Base-by-base conservation (phyloP, 2,888 invertebrate genomes). In the Aelia acuminata region DNA sequence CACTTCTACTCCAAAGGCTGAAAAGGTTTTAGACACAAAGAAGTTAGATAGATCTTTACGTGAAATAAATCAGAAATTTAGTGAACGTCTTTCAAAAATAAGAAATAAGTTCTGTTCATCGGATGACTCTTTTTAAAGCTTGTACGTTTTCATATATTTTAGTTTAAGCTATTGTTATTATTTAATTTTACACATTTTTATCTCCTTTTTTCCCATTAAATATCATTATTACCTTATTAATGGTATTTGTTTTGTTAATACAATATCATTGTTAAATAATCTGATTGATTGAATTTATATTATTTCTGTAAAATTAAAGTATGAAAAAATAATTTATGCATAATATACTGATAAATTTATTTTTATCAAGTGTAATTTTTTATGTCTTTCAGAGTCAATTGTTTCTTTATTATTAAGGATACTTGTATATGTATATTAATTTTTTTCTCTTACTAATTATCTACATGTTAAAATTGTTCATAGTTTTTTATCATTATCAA, bases 41-140 rank as follows among this genome's bases (percentile, higher is more conserved):
- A 87, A 87, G 48, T 11, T 87, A 39, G 87, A 87, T 48, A 70
- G 22, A 47, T 70, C 63, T 20, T 63, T 87, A 43, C 47, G 26
- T 18, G 63, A 13, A 26, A 3, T 87, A 26, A 87, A 43, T 70
- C 13, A 70, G 53, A 43, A 87, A 70, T 87, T 87, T n/a, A 47
- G 57, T 31, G 39, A 87, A 26, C 57, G 63, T 26, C 87, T 87
- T n/a, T 10, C 26, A 48, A 87, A 87, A 43, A 87, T 87, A 10
- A 87, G 26, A 43, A 39, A 70, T 39, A 87, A 87, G 20, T 87
- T 63, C 48, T 87, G 57, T 47, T 57, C 57, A 15, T 87, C 63
- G 26, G 70, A 87, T 43, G 85, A 57, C 15, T 85, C 85, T 31
- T 57, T 57, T 53, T 39, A 57, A 10, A 18, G 49, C 15, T 57